Percentiles rank a stretch among this genome's conserved stretches.
These are phyloP conservation scores for Orthonevra nobilis DNA, from an alignment of 2,888 invertebrate species.

Conservation along the genomic window DNA sequence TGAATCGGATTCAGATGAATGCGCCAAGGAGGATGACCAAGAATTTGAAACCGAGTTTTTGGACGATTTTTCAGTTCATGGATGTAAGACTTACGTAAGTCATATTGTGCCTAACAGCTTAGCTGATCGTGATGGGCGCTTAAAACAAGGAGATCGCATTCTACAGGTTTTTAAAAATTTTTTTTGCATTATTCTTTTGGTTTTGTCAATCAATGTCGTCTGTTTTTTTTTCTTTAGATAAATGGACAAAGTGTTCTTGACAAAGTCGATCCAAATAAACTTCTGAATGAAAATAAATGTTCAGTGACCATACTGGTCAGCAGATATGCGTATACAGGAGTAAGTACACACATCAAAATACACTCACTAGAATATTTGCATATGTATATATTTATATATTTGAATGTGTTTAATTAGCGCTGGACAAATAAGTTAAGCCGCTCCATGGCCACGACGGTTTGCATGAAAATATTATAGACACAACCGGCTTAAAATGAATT, in stretches of 20 bases:
- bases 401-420: no score
- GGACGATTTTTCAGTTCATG: constrained; percentile 81
- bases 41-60: no score
- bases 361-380: no score
- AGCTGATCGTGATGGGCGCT: constrained; percentile 82
- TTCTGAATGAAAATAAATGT: constrained; percentile 81
- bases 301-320: constrained; percentile 82
- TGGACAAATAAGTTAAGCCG: no score
- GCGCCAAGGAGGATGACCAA: no score
- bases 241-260: constrained; percentile 82
- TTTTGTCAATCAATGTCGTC: no score
- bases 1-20: constrained; percentile 48
- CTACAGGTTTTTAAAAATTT: constrained; percentile 79
- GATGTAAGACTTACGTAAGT: constrained; percentile 83
- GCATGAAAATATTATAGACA: no score
- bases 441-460: no score
- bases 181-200: background rate
- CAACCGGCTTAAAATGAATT: no score
- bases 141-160: constrained; percentile 83
- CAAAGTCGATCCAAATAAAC: constrained; percentile 82
- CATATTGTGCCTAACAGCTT: constrained; percentile 82
- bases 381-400: no score
- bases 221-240: constrained; percentile 76
- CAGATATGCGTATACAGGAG: constrained; percentile 81
- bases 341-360: no score